A percentile compares a stretch with the other conserved stretches of the same genome.
These are phyloP conservation scores for Entomobrya proxima DNA, from an alignment of 2,888 invertebrate genomes.

Conservation along the genomic window DNA sequence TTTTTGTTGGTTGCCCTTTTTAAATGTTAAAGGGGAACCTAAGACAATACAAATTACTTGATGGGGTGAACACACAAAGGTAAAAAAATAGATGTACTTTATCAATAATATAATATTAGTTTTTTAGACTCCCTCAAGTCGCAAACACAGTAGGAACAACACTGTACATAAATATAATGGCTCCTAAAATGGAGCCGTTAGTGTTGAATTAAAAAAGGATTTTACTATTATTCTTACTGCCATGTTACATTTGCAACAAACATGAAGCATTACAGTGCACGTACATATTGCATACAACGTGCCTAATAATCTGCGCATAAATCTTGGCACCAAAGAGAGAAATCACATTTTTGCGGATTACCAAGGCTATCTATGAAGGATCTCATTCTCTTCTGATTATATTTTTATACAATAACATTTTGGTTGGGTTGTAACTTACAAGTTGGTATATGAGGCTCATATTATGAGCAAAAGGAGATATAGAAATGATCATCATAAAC, in stretches of 20 bases:
- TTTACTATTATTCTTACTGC: conserved; percentile 56
- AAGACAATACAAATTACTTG: too few relatives aligned
- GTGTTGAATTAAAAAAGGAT: conserved; percentile 2
- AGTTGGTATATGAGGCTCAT: not conserved
- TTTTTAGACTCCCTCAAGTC: not conserved
- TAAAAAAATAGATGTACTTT: too few relatives aligned
- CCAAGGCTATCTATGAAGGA: conserved; percentile 63
- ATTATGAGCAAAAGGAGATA: conserved; percentile 17
- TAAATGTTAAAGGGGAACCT: too few relatives aligned
- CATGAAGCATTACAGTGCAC: conserved; percentile 53
- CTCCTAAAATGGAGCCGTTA: conserved; percentile 5
- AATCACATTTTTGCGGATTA: conserved; percentile 67
- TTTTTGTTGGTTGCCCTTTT: not conserved
- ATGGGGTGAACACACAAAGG: too few relatives aligned
- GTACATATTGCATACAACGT: conserved; percentile 46
- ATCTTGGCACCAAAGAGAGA: conserved; percentile 68
- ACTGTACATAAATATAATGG: not conserved
- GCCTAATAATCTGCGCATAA: conserved; percentile 65
- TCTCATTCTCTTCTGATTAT: conserved; percentile 51
- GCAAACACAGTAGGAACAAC: not conserved
- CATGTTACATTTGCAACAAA: conserved; percentile 59
- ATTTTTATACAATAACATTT: conserved; percentile 19
- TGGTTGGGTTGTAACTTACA: not conserved
- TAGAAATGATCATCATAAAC: conserved; percentile 2
- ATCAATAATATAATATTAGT: too few relatives aligned